Base-by-base conservation (phyloP, 2,113 vertebrate genomes). In the Anhinga anhinga region DNA sequence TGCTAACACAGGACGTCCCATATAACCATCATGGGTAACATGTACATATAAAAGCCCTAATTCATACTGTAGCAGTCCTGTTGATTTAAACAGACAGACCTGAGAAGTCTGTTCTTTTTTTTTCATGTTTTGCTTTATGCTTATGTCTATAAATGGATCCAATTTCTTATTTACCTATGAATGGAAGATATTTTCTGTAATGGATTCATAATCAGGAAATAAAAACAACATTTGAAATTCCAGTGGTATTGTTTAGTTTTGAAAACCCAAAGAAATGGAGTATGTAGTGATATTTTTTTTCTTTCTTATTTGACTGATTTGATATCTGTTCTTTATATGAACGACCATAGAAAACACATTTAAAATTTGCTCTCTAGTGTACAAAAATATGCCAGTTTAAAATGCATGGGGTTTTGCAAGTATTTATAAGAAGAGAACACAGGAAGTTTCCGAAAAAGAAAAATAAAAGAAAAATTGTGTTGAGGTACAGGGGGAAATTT, bases 61-160 rank as follows among this genome's bases (percentile, higher is more conserved):
- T 70, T 77, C 34, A 44, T 13, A 86, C 42, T 15, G n/a, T 36
- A 82, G 38, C 69, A 87, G 67, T 18, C 53, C 65, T 73, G 47
- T 53, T 74, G 67, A 81, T 94, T 92, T 82, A 96, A 90, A 79
- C 17, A 90, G 65, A 70, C 42, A 82, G 86, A 59, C 14, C 13
- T 1, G 1, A 93, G 58, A 88, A 82, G 17, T 40, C 17, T 30
- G 55, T 55, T 86, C 30, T 55, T 91, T 65, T 47, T 45, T 93
- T 56, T 81, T 55, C 17, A 65, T 32, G 14, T 42, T 77, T 82
- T 82, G 56, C 53, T 15, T 85, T 59, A 66, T 58, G 11, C 16
- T 90, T 15, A 25, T 15, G 27, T 21, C 58, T 63, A 38, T 25
- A 73, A 77, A 86, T 21, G 4, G 19, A 92, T 58, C 22, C 7